These are phyloP conservation scores for Hesperia comma DNA, from an alignment of 2,888 invertebrate species.

Conservation along the genomic window DNA sequence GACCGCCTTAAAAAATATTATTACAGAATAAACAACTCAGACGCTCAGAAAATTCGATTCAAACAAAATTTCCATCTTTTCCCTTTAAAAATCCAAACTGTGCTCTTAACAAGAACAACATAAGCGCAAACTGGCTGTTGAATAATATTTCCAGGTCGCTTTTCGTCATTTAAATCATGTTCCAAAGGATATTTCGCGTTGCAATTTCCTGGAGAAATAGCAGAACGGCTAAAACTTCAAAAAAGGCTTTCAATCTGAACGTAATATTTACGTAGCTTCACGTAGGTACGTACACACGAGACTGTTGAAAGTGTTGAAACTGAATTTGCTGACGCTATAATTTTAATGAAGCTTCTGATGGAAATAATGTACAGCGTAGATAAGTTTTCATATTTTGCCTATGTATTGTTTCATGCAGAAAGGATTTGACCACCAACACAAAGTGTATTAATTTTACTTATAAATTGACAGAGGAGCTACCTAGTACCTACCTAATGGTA, in stretches of 20 bases:
- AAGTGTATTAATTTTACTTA: too few species aligned
- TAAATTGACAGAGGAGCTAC: too few species aligned
- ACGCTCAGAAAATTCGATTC: neutral
- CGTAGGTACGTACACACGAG: neutral
- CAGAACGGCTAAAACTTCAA: slow-evolving; percentile 2
- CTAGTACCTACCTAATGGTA: too few species aligned
- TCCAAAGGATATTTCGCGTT: slow-evolving; percentile 9
- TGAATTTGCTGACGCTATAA: neutral
- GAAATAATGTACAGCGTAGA: too few species aligned
- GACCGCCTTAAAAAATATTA: too few species aligned
- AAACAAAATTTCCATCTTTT: neutral
- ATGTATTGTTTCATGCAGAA: too few species aligned
- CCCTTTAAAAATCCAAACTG: neutral
- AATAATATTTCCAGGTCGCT: slow-evolving; percentile 11
- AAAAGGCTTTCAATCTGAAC: slow-evolving; percentile 1
- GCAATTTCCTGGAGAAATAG: slow-evolving; percentile 1
- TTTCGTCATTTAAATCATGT: slow-evolving; percentile 6
- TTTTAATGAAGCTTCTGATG: neutral
- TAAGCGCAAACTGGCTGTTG: slow-evolving; percentile 10
- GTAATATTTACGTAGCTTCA: neutral
- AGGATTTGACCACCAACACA: too few species aligned
- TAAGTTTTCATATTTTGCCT: too few species aligned
- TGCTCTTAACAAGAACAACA: neutral
- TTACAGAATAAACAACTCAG: neutral
- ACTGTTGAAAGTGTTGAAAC: neutral